Evolutionary conservation across 2,797 vertebrate species (phyloP).

Genomic region (Lepilemur ruficaudatus): DNA sequence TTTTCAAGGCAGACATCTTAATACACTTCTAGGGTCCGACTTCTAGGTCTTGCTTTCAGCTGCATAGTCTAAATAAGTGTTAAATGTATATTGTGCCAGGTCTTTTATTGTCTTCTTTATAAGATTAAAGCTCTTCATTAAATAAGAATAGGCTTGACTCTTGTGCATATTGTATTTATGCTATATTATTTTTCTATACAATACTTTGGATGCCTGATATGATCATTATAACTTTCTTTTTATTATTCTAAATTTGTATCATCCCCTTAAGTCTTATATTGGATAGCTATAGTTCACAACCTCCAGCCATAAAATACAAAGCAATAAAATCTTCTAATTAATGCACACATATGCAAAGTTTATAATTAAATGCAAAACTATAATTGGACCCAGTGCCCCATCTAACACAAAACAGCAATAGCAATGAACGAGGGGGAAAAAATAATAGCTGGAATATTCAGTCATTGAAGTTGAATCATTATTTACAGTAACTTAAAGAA

Average conservation of each 20-base stretch:
- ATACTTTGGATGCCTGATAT: slow-evolving; percentile 62
- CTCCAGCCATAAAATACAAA: slow-evolving; percentile 71
- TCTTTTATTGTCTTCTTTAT: slow-evolving; percentile 63
- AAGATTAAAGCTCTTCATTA: slow-evolving; percentile 68
- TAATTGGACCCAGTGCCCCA: slow-evolving; percentile 59
- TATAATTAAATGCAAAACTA: slow-evolving; percentile 65
- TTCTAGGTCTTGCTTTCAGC: slow-evolving; percentile 4
- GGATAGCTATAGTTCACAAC: slow-evolving; percentile 69
- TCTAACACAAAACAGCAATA: slow-evolving; percentile 58
- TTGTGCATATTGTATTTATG: slow-evolving; percentile 61
- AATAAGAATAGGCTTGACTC: slow-evolving; percentile 42
- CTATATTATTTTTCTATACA: slow-evolving; percentile 75
- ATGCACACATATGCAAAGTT: slow-evolving; percentile 70
- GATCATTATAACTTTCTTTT: slow-evolving; percentile 77
- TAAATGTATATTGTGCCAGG: slow-evolving; percentile 32
- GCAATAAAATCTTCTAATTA: slow-evolving; percentile 68
- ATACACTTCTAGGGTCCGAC: neutral
- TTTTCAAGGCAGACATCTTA: neutral
- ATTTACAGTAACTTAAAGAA: slow-evolving; percentile 71
- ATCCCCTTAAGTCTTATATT: slow-evolving; percentile 70
- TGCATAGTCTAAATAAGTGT: slow-evolving; percentile 11
- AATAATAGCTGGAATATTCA: slow-evolving; percentile 48
- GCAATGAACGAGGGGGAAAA: neutral
- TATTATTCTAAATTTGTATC: slow-evolving; percentile 80
- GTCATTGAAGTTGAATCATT: slow-evolving; percentile 52